These are phyloP conservation scores for Calliopsis andreniformis DNA, from an alignment of 1,140 invertebrate species.

Conservation along the genomic window DNA sequence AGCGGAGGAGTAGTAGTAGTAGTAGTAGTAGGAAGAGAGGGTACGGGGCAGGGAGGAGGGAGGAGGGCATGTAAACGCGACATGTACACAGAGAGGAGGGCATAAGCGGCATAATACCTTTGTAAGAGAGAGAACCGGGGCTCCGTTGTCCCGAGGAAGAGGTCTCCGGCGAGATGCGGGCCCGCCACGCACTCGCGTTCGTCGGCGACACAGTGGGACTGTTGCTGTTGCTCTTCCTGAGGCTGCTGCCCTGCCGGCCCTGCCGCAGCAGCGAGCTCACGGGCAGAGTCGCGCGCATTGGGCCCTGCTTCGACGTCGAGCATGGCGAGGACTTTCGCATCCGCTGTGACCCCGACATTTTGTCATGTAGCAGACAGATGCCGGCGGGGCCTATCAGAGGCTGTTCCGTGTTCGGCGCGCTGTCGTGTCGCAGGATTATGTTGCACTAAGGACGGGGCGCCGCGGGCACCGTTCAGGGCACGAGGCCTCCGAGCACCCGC, in stretches of 20 bases:
- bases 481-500: slow-evolving; percentile 56
- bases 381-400: slow-evolving; percentile 13
- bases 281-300: slow-evolving; percentile 88
- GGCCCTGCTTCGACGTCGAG: slow-evolving; percentile 85
- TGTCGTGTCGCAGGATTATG: slow-evolving; percentile 5
- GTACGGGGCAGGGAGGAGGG: too few species aligned
- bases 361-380: slow-evolving; percentile 63
- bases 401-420: slow-evolving; percentile 9
- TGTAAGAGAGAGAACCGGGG: slow-evolving; percentile 87
- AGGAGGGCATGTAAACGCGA: too few species aligned
- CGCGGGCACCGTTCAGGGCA: slow-evolving; percentile 54
- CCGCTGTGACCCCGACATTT: slow-evolving; percentile 84
- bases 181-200: slow-evolving; percentile 83
- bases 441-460: slow-evolving; percentile 40
- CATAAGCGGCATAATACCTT: slow-evolving; percentile 81
- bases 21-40: too few species aligned
- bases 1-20: too few species aligned
- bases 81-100: not conserved
- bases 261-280: slow-evolving; percentile 87
- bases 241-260: slow-evolving; percentile 80
- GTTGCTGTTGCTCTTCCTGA: slow-evolving; percentile 84
- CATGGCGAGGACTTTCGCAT: slow-evolving; percentile 87
- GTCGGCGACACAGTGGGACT: slow-evolving; percentile 86
- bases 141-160: slow-evolving; percentile 86
- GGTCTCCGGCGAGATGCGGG: slow-evolving; percentile 85